Evolutionary conservation across 2,797 vertebrate genomes (phyloP).

Genomic region (Periparus ater): DNA sequence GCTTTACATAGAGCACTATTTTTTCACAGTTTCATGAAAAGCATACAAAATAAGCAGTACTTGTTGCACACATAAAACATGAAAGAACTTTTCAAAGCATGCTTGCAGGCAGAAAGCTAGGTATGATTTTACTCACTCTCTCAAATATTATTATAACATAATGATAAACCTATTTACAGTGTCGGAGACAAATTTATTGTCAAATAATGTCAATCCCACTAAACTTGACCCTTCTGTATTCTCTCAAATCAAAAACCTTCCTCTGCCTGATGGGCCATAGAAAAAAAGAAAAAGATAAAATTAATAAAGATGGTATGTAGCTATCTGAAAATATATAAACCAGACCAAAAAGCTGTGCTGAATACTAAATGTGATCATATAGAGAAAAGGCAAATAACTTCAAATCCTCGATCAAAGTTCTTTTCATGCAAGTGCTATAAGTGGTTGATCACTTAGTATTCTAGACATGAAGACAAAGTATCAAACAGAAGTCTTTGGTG

Average conservation of each 20-base stretch:
- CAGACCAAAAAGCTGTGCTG: background rate
- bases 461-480: slow-evolving; percentile 27
- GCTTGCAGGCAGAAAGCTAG: background rate
- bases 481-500: slow-evolving; percentile 6
- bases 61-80: background rate
- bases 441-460: slow-evolving; percentile 20
- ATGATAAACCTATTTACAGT: background rate
- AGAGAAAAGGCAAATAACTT: slow-evolving; percentile 32
- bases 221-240: background rate
- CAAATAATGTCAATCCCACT: background rate
- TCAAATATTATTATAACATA: background rate
- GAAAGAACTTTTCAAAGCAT: slow-evolving; percentile 8
- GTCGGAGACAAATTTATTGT: background rate
- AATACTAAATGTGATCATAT: background rate
- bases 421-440: slow-evolving; percentile 1
- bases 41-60: background rate
- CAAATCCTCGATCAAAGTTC: background rate
- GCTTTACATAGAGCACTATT: background rate
- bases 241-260: background rate
- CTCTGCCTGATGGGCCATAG: background rate
- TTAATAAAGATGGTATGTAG: background rate
- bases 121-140: background rate
- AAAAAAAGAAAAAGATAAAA: background rate
- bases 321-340: background rate
- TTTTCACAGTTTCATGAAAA: background rate